phyloP scores from a whole-genome alignment of 2,888 invertebrate genomes.

The Ceramica pisi region DNA sequence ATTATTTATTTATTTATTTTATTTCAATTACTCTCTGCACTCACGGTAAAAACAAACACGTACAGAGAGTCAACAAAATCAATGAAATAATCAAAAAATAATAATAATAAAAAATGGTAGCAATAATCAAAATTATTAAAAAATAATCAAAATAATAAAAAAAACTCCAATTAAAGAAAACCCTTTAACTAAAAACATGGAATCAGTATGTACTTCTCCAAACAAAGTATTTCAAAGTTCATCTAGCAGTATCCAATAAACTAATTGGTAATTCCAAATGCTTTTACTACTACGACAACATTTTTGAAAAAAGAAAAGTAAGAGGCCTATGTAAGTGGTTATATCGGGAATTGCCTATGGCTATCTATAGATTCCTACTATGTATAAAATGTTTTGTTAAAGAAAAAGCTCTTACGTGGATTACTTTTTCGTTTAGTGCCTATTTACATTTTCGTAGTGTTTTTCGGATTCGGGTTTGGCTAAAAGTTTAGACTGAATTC shows the following conservation, averaged over 20 bases:
- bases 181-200: too few species aligned
- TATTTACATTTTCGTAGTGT: conserved; percentile 24
- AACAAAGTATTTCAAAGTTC: not conserved
- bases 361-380: not conserved
- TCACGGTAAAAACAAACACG: too few species aligned
- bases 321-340: conserved; percentile 14
- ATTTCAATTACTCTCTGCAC: too few species aligned
- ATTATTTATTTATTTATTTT: too few species aligned
- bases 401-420: conserved; percentile 40
- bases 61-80: too few species aligned
- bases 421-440: conserved; percentile 32
- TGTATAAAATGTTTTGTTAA: conserved; percentile 15
- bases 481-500: not conserved
- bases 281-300: not conserved
- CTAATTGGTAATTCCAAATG: not conserved
- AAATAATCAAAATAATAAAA: not conserved
- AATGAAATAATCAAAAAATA: too few species aligned
- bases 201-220: not conserved
- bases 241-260: not conserved
- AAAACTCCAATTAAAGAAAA: too few species aligned
- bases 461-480: conserved; percentile 7
- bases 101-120: too few species aligned
- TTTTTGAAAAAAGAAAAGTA: conserved; percentile 1
- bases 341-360: not conserved
- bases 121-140: too few species aligned